Evolutionary conservation across 37 sponge, comb jelly and placozoan genomes (phyloP).

Genomic region (Hexactinellida sp.): DNA sequence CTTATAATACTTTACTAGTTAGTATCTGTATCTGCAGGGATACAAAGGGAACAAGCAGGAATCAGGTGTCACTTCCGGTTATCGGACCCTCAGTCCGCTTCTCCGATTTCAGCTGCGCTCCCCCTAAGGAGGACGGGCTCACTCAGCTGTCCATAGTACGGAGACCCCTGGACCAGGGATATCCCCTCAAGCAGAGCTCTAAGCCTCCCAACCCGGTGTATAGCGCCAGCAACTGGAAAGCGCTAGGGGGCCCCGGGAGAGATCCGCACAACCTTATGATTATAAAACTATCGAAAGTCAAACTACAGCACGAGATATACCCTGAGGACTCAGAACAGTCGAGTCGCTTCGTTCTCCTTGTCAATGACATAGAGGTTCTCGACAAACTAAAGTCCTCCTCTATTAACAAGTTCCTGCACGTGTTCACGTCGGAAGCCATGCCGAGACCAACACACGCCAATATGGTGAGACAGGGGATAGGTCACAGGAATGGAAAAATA

Average conservation of each 20-base stretch:
- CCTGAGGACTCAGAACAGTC: slow-evolving; percentile 41
- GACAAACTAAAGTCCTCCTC: slow-evolving; percentile 56
- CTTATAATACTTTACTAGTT: not conserved
- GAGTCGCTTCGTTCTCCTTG: slow-evolving; percentile 52
- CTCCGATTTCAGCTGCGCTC: not conserved
- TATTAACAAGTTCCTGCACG: slow-evolving; percentile 90
- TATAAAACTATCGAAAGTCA: slow-evolving; percentile 57
- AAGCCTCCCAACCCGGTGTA: not conserved
- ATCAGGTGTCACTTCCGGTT: not conserved
- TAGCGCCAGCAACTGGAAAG: slow-evolving; percentile 15
- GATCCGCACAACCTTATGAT: slow-evolving; percentile 53
- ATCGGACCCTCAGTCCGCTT: not conserved
- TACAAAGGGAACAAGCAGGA: not conserved
- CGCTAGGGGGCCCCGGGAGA: slow-evolving; percentile 45
- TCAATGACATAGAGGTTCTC: slow-evolving; percentile 69
- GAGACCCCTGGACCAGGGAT: not conserved
- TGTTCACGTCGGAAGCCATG: slow-evolving; percentile 60
- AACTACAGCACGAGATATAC: slow-evolving; percentile 55
- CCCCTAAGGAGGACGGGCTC: not conserved
- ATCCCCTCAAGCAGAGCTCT: not conserved
- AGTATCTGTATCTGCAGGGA: not conserved
- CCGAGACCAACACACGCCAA: slow-evolving; percentile 72
- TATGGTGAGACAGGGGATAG: no score
- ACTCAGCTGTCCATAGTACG: not conserved
- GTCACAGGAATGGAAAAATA: no score